These are phyloP conservation scores for Porites lobata DNA, from an alignment of 92 coral and sea anemone genomes.

Conservation along the genomic window DNA sequence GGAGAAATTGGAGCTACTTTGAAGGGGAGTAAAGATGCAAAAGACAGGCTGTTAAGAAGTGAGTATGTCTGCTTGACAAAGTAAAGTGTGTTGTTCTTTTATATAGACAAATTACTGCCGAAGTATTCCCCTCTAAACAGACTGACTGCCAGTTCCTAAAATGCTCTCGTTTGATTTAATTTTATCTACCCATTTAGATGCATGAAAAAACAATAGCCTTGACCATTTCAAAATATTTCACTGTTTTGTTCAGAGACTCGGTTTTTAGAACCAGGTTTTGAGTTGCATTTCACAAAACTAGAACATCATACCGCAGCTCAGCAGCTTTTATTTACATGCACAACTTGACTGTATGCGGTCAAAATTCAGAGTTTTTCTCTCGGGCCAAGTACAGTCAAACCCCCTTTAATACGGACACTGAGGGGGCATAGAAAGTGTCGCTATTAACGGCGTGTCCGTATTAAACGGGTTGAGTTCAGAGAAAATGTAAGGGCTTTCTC, in stretches of 20 bases:
- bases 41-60: slow-evolving; percentile 88
- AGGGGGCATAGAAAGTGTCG: no score
- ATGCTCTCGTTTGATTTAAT: background rate
- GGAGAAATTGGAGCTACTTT: slow-evolving; percentile 84
- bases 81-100: background rate
- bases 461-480: no score
- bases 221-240: background rate
- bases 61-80: background rate
- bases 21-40: slow-evolving; percentile 85
- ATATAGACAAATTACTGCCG: no score
- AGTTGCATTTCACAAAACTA: background rate
- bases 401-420: no score
- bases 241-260: background rate
- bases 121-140: no score
- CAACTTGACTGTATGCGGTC: background rate
- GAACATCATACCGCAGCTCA: background rate
- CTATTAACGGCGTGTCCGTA: no score
- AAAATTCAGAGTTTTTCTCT: background rate
- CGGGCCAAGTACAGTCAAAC: no score
- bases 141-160: no score
- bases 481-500: no score
- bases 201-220: background rate
- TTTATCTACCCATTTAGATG: no score
- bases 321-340: background rate
- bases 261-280: background rate